Evolutionary conservation across 2,113 vertebrate genomes (phyloP).

Genomic region (Mustelus asterias): DNA sequence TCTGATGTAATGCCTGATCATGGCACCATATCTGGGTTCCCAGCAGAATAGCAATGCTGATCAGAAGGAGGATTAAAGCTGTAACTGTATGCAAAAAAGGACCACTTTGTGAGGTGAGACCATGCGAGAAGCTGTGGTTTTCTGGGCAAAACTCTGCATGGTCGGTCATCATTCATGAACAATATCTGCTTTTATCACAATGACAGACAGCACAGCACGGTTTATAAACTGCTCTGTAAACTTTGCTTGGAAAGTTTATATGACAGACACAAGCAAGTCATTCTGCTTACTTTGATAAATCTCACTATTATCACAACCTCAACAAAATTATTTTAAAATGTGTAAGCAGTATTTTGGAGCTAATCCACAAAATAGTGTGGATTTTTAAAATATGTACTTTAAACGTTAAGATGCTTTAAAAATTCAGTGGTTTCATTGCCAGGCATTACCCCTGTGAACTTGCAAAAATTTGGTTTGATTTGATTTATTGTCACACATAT

Average conservation of each 20-base stretch:
- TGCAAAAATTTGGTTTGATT: neutral
- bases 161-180: neutral
- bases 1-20: neutral
- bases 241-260: constrained; percentile 18
- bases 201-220: neutral
- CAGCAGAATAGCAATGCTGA: neutral
- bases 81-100: neutral
- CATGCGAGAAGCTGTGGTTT: neutral
- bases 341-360: neutral
- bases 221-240: neutral
- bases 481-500: too few relatives aligned
- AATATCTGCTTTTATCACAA: neutral
- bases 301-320: neutral
- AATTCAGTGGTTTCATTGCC: neutral
- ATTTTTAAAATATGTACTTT: neutral
- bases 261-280: neutral
- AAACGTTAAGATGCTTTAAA: neutral
- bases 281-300: neutral
- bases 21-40: neutral
- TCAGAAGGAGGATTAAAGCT: neutral
- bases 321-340: neutral
- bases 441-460: neutral
- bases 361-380: neutral
- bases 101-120: neutral
- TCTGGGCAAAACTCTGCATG: neutral